phyloP scores from a whole-genome alignment of 2,888 invertebrate genomes.

The Tachina grossa region DNA sequence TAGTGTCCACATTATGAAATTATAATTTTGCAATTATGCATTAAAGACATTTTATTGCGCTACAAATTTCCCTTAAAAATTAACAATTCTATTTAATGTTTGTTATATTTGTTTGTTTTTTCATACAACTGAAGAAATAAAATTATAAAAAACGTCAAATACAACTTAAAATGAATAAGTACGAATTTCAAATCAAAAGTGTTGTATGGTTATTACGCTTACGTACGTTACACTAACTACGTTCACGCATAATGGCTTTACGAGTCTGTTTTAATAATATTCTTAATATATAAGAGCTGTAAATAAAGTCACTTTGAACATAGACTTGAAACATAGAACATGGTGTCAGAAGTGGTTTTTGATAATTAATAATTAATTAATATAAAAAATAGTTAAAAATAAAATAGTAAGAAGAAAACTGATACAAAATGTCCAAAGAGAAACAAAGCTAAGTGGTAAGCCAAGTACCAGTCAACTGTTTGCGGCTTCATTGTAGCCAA shows the following conservation, averaged over 20 bases:
- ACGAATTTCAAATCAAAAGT: no score
- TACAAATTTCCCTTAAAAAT: no score
- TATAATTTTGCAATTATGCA: no score
- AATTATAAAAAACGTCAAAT: no score
- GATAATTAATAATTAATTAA: background rate
- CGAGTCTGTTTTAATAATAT: background rate
- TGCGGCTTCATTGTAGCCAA: conserved; percentile 36
- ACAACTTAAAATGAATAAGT: no score
- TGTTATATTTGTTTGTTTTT: no score
- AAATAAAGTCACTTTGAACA: background rate
- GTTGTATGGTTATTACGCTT: conserved; percentile 8
- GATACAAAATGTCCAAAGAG: conserved; percentile 18
- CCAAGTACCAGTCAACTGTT: conserved; percentile 9
- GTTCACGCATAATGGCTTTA: conserved; percentile 2
- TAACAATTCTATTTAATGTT: no score
- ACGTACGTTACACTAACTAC: conserved; percentile 7
- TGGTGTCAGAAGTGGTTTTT: conserved; percentile 41
- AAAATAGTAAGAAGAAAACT: background rate
- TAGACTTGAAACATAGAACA: conserved; percentile 21
- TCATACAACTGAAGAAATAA: no score
- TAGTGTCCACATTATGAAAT: no score
- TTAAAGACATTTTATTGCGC: no score
- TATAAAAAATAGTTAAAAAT: background rate
- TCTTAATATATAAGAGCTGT: background rate
- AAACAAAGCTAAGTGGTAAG: background rate